Evolutionary conservation across 2,797 vertebrate genomes (phyloP).

Genomic region (Melanitta fusca): DNA sequence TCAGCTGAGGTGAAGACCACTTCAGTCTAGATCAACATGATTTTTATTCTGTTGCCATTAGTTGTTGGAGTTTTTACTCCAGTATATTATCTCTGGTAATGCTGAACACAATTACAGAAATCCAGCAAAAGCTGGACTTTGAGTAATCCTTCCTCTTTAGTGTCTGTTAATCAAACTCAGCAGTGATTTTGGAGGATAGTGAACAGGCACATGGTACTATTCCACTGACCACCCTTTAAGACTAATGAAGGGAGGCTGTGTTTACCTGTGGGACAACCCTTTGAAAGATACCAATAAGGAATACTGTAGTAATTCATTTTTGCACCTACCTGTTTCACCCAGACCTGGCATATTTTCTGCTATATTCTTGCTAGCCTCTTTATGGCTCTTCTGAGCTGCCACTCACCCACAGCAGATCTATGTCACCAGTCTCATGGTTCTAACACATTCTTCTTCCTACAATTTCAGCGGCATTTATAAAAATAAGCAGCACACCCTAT

Average conservation of each 20-base stretch:
- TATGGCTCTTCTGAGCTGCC: not conserved
- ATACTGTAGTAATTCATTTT: not conserved
- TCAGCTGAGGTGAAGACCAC: not conserved
- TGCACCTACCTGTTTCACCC: not conserved
- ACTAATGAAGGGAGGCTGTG: not conserved
- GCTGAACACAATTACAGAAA: not conserved
- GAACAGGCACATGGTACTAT: not conserved
- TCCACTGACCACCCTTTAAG: not conserved
- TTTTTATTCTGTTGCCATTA: not conserved
- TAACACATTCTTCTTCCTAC: not conserved
- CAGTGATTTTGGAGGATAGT: not conserved
- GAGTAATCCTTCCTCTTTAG: not conserved
- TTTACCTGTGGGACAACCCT: not conserved
- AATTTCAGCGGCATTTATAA: not conserved
- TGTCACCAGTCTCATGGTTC: not conserved
- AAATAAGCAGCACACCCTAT: not conserved
- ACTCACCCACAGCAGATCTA: not conserved
- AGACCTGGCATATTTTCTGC: not conserved
- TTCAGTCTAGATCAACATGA: not conserved
- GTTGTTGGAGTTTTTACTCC: not conserved
- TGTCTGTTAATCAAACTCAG: not conserved
- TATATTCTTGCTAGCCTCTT: constrained; percentile 11
- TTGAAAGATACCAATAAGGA: not conserved
- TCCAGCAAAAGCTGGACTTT: not conserved
- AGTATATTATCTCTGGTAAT: not conserved